Evolutionary conservation across 2,113 vertebrate genomes (phyloP), one percentile per base, ranked within the genome.

Genomic region (Trematomus loennbergii): DNA sequence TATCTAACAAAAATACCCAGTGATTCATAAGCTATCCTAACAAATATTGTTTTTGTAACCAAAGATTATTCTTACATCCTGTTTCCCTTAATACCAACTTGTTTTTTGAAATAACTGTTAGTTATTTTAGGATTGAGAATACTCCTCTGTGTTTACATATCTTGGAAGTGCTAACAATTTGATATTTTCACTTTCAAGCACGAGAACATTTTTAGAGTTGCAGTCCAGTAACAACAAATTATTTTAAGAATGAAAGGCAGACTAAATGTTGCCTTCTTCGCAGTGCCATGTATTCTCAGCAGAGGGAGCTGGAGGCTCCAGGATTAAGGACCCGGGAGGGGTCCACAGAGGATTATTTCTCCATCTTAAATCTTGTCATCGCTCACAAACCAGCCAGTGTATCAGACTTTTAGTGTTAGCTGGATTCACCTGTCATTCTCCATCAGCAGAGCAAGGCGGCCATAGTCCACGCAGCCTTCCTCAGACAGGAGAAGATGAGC

Each of bases 391-490:
- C 17, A 53, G 18, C 1, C 20, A 12, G 72, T 59, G 36, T 0
- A 62, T 29, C 10, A 12, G 33, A 45, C 52, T 49, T 61, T 57
- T 54, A 16, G 12, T 48, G 54, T 33, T 18, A 50, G 53, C 36
- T 52, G 48, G 43, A 50, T 78, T 95, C 84, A 99, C 91, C 98
- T 99, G 91, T 99, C 98, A 60, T 98, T 97, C 86, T 97, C 97
- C 94, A 98, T 97, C 60, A 99, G 95, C 86, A 99, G 93, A 0
- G 97, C 97, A 88, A 99, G 92, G 62, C 98, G 97, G 10, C 98
- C 98, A 0, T 99, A 99, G 90, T 99, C 97, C 98, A 99, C 0
- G 98, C 98, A 0, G 98, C 97, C 92, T 99, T 99, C 89, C 98
- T 97, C 90, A 99, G 95, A 87, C 97, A 99, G 65, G 98, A 99